Evolutionary conservation across 2,797 vertebrate genomes (phyloP), one percentile per base, ranked within the genome.

Genomic region (Zenarchopterus dispar): DNA sequence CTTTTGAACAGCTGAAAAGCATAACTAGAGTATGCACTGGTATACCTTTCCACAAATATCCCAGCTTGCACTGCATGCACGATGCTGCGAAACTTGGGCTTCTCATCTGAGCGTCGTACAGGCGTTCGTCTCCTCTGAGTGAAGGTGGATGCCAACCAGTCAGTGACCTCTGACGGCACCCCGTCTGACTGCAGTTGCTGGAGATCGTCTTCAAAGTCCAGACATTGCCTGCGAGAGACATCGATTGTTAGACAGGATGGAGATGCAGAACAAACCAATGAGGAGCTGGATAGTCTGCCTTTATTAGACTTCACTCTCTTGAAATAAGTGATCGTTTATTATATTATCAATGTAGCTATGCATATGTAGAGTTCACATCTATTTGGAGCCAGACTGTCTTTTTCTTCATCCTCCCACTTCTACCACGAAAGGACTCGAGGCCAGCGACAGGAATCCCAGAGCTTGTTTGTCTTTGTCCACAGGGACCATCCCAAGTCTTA

Each of bases 51-150:
- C 67, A 98, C 96, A 41, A 98, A 98, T 89, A 98, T 98, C 1
- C 96, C 96, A 0, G 96, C 96, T 86, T 98, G 96, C 58, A 97
- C 96, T 0, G 96, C 96, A 0, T 96, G 95, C 17, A 98, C 96
- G 0, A 97, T 97, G 91, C 96, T 97, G 60, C 96, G 95, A 67
- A 98, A 98, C 75, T 95, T 97, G 42, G 95, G 95, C 51, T 98
- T 98, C 75, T 98, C 96, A 39, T 97, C 95, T 0, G 95, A 89
- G 0, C 95, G 91, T 0, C 95, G 93, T 0, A 87, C 88, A 2
- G 93, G 92, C 56, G 90, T 91, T 1, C 94, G 88, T 0, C 92
- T 90, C 79, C 93, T 95, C 77, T 96, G 95, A 2, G 95, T 96
- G 84, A 97, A 97, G 62, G 96, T 97, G 77, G 95, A 95, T 0